Conservation (phyloP, 2,888 invertebrate genomes). For the Lasiommata megera region DNA sequence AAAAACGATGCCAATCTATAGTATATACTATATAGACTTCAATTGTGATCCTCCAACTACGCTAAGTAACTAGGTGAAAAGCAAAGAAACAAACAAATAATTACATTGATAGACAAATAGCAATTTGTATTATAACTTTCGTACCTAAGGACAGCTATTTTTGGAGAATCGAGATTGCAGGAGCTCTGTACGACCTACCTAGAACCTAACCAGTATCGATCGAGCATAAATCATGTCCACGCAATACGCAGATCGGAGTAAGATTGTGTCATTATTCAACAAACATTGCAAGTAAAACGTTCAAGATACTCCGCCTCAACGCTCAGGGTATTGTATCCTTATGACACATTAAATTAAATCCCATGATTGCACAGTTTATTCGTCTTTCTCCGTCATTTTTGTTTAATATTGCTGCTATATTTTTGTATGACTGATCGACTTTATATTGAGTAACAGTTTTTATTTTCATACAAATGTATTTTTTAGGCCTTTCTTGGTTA, state of each 20-base stretch:
- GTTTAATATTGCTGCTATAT: background rate
- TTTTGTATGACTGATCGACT: background rate
- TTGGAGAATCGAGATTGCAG: background rate
- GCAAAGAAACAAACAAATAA: no score
- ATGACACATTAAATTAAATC: conserved; percentile 13
- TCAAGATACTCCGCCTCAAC: conserved; percentile 15
- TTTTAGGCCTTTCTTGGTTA: no score
- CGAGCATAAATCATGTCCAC: conserved; percentile 20
- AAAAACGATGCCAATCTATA: no score
- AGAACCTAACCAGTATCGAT: background rate
- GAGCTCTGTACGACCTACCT: background rate
- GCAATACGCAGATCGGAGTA: conserved; percentile 31
- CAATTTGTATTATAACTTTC: no score
- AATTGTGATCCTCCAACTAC: no score
- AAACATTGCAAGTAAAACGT: conserved; percentile 13
- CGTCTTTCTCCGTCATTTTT: background rate
- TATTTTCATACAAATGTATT: no score
- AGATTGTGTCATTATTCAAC: conserved; percentile 28
- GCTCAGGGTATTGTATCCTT: conserved; percentile 12
- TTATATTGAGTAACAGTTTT: no score
- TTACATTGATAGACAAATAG: no score
- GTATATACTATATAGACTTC: no score
- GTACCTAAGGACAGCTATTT: conserved; percentile 1
- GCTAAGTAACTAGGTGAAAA: no score
- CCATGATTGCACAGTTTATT: background rate